Base-by-base conservation (phyloP, 2,888 invertebrate species). In the Loripinus fragilis region DNA sequence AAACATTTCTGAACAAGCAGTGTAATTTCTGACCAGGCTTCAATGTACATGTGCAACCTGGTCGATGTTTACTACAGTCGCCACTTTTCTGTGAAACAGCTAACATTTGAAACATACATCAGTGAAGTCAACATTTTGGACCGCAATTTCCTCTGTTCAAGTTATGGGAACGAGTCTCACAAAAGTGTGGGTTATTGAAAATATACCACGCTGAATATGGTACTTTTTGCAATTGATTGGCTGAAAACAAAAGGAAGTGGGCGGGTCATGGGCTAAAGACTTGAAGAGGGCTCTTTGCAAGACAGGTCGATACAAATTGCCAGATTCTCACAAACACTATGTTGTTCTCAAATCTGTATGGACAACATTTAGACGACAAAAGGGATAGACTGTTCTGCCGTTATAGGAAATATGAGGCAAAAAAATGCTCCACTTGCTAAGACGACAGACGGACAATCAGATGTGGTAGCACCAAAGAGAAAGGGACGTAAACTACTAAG, bases 231-330 rank as follows among this genome's bases (percentile, higher is more conserved):
- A n/a, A n/a, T n/a, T n/a, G n/a, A n/a, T n/a, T n/a, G n/a, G n/a
- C n/a, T n/a, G n/a, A n/a, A n/a, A n/a, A n/a, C n/a, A n/a, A n/a
- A n/a, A n/a, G n/a, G n/a, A n/a, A n/a, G n/a, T n/a, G n/a, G n/a
- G n/a, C n/a, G n/a, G n/a, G n/a, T n/a, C n/a, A n/a, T n/a, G n/a
- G n/a, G n/a, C n/a, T n/a, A n/a, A n/a, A n/a, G n/a, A n/a, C n/a
- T n/a, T n/a, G n/a, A n/a, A n/a, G 50, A 55, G 71, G 30, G 41
- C 76, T 15, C 42, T 76, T 10, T n/a, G 71, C 15, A 45, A 67
- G 25, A 60, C 72, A 12, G 68, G 65, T 25, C 1, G 38, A 28
- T 69, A 28, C 30, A 55, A 17, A 25, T 20, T 55, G 23, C 3
- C 55, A 55, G 55, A 55, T 25, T 17, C 55, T 17, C 65, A 73